Evolutionary conservation across 1,140 invertebrate species (phyloP).

Genomic region (Drosophila arawakana): DNA sequence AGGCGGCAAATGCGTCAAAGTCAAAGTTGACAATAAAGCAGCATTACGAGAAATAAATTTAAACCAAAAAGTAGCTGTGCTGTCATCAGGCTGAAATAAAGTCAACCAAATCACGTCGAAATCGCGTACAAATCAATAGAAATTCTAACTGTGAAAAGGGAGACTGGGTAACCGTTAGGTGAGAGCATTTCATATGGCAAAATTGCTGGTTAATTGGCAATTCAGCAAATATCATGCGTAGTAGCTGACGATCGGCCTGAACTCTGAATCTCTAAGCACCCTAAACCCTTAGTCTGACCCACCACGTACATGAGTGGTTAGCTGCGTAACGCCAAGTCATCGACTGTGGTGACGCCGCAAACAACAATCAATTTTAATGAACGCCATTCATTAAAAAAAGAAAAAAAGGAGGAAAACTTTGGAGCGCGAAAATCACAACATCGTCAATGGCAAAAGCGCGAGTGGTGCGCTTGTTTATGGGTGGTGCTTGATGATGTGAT

Average conservation of each 20-base stretch:
- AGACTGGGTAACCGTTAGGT: background rate
- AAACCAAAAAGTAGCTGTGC: slow-evolving; percentile 49
- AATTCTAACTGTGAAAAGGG: background rate
- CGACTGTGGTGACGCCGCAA: slow-evolving; percentile 54
- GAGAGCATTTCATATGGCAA: slow-evolving; percentile 49
- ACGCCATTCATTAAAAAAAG: slow-evolving; percentile 77
- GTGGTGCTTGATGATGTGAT: slow-evolving; percentile 12
- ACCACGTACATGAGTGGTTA: slow-evolving; percentile 8
- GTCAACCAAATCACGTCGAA: slow-evolving; percentile 15
- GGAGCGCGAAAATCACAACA: slow-evolving; percentile 61
- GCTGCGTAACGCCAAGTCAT: slow-evolving; percentile 66
- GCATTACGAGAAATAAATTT: slow-evolving; percentile 58
- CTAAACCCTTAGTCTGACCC: background rate
- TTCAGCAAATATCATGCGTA: slow-evolving; percentile 75
- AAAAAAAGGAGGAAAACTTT: slow-evolving; percentile 34
- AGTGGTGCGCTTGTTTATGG: background rate
- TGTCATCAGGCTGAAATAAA: slow-evolving; percentile 52
- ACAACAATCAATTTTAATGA: slow-evolving; percentile 83
- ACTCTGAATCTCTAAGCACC: background rate
- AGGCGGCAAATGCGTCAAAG: slow-evolving; percentile 62
- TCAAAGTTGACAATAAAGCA: slow-evolving; percentile 38
- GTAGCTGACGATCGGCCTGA: background rate
- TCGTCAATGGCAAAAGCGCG: background rate
- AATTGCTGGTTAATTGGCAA: slow-evolving; percentile 80
- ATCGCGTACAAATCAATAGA: slow-evolving; percentile 56